phyloP scores from a whole-genome alignment of 2,888 invertebrate genomes.

The Erebia epiphron region DNA sequence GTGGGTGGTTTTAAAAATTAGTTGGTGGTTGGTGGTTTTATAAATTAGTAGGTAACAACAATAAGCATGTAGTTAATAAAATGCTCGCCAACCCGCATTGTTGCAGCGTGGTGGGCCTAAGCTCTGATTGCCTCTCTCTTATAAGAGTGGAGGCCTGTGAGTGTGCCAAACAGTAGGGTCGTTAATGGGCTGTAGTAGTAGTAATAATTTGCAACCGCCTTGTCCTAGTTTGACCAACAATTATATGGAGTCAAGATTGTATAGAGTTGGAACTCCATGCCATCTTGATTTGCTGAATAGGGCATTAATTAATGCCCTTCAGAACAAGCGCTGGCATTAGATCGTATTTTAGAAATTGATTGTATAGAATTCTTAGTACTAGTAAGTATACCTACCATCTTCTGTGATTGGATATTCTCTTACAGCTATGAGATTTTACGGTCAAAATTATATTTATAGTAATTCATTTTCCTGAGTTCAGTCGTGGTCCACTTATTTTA shows the following conservation, averaged over 20 bases:
- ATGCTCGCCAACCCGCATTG: no score
- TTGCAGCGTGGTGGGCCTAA: no score
- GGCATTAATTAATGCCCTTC: conserved; percentile 23
- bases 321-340: conserved; percentile 14
- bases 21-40: no score
- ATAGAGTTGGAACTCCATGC: neutral
- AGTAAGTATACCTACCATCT: conserved; percentile 3
- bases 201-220: no score
- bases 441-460: neutral
- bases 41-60: no score
- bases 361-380: conserved; percentile 13
- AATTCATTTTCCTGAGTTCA: neutral
- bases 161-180: no score
- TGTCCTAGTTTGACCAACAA: neutral
- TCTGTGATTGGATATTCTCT: conserved; percentile 1
- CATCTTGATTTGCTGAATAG: conserved; percentile 21
- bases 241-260: no score
- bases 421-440: neutral
- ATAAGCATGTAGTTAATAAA: neutral
- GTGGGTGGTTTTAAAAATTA: no score
- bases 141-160: no score
- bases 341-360: conserved; percentile 17
- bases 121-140: no score
- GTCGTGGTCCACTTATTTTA: no score
- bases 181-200: no score